These are phyloP conservation scores for Leptoclinus maculatus DNA, from an alignment of 2,797 vertebrate genomes.

Conservation along the genomic window DNA sequence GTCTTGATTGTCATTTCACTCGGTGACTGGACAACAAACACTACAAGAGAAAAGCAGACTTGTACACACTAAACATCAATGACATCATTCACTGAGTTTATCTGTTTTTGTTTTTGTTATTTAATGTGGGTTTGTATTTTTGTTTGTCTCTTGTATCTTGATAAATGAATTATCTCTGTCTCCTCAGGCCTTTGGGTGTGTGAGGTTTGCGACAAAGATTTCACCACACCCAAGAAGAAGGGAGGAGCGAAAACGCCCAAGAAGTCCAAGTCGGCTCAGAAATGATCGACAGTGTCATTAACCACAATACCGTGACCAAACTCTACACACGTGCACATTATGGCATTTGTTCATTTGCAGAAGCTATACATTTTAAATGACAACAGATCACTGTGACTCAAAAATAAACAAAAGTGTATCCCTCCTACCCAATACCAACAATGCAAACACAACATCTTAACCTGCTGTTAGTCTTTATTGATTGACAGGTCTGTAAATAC, in stretches of 20 bases:
- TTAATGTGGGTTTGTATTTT: neutral
- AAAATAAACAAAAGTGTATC: neutral
- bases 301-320: constrained; percentile 7
- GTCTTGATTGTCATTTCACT: neutral
- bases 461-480: constrained; percentile 1
- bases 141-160: neutral
- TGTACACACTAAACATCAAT: neutral
- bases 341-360: constrained; percentile 1
- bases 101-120: neutral
- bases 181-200: constrained; percentile 96
- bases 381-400: constrained; percentile 5
- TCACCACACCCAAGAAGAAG: constrained; percentile 91
- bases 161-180: constrained; percentile 35
- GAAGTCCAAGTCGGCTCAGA: constrained; percentile 85
- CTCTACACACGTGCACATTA: constrained; percentile 5
- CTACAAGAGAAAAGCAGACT: neutral
- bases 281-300: constrained; percentile 48
- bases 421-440: constrained; percentile 9
- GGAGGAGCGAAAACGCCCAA: constrained; percentile 91
- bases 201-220: constrained; percentile 92
- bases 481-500: neutral
- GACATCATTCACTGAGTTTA: neutral
- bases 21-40: neutral
- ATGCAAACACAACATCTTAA: constrained; percentile 6
- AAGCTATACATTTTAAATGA: constrained; percentile 11